Percentiles rank a stretch among this genome's conserved stretches.
phyloP scores from a whole-genome alignment of 1,140 invertebrate genomes.

The Palaemon carinicauda region DNA sequence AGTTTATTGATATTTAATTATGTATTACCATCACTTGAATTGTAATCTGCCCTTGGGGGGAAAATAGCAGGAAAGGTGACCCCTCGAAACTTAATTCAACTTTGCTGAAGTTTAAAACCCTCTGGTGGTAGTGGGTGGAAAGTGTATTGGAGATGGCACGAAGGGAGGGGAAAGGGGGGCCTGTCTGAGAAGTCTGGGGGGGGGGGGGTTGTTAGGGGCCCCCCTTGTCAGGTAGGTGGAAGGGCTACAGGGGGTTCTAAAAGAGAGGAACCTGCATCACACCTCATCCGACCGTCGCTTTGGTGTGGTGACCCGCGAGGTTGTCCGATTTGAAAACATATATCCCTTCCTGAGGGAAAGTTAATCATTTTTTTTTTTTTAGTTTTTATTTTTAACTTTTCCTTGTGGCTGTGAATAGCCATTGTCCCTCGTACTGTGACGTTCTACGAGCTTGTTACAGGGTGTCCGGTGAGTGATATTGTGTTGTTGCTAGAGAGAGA shows the following conservation, averaged over 20 bases:
- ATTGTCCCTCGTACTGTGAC: background rate
- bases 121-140: no score
- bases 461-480: background rate
- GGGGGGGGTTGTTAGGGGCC: no score
- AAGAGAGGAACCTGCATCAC: background rate
- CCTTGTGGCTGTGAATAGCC: background rate
- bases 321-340: background rate
- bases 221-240: background rate
- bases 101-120: no score
- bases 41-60: no score
- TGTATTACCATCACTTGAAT: background rate
- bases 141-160: no score
- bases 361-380: background rate
- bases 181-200: background rate
- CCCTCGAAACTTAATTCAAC: no score
- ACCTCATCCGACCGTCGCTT: constrained; percentile 5
- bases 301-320: constrained; percentile 2
- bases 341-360: background rate
- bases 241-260: background rate
- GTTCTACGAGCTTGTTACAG: background rate
- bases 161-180: background rate
- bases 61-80: no score
- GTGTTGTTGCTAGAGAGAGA: background rate
- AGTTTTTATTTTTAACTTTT: background rate
- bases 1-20: no score